Conservation (phyloP, 2,888 invertebrate genomes). For the Hoplodrina ambigua region DNA sequence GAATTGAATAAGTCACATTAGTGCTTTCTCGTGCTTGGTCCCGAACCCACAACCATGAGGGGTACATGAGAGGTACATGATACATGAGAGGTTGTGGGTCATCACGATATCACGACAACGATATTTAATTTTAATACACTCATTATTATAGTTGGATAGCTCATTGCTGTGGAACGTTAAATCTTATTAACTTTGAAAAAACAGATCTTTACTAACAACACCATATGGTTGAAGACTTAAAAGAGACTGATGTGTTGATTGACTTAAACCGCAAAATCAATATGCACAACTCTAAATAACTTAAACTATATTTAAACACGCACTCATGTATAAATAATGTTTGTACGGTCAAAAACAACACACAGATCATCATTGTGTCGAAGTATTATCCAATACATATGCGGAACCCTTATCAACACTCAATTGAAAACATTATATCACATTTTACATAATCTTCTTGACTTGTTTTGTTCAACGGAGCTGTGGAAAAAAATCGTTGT, state of each 20-base stretch:
- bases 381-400: neutral
- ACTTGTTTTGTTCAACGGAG: conserved; percentile 2
- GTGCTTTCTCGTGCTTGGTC: too few species aligned
- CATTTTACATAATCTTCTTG: neutral
- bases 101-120: too few species aligned
- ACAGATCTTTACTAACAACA: neutral
- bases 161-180: neutral
- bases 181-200: too few species aligned
- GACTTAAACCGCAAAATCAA: neutral
- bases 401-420: neutral
- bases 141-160: neutral
- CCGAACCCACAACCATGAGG: too few species aligned
- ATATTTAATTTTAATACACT: neutral
- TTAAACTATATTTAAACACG: neutral
- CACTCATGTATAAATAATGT: neutral
- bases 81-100: too few species aligned
- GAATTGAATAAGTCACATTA: too few species aligned
- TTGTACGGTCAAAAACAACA: neutral
- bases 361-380: neutral
- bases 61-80: too few species aligned
- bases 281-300: neutral
- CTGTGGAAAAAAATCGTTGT: conserved; percentile 39
- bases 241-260: too few species aligned
- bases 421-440: neutral
- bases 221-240: too few species aligned